Base-by-base conservation (phyloP, 2,797 vertebrate genomes). In the Oryzias sinensis region DNA sequence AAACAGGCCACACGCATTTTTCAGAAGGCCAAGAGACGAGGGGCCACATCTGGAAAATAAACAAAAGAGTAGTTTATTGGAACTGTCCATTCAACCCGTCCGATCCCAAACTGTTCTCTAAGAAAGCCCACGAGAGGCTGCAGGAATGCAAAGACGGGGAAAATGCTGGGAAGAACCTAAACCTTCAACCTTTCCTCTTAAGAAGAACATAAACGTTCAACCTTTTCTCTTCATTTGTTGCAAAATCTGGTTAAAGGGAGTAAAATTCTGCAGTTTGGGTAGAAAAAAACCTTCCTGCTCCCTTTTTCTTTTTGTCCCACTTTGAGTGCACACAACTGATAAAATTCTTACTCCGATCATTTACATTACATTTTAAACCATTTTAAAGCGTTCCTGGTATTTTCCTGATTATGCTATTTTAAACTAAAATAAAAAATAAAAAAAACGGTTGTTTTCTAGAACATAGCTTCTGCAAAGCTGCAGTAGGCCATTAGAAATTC, bases 1-100 rank as follows among this genome's bases (percentile, higher is more conserved):
- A 85, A 81, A 87, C 83, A 84, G 61, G 66, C 77, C 69, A 56
- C 65, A n/a, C 68, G 67, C 55, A n/a, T 3, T 37, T 37, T 37
- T 37, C 33, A 53, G 48, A 52, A 66, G 80, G 62, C 53, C 65
- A 40, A 77, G 81, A 76, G 79, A 88, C 29, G 4, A 37, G 54
- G 7, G 56, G 55, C 71, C 62, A 74, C 76, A 79, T 72, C 61
- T 75, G 76, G 76, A 80, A 75, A 74, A 82, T 72, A 60, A 72
- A 15, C 63, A 46, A 45, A 65, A 70, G 84, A 75, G 45, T 16
- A 56, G 62, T 76, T 82, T 70, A 48, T 24, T 56, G 59, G 59
- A 59, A 76, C 15, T 50, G 74, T 82, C 67, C 55, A 41, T 75
- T 77, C 59, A 69, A n/a, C 53, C 47, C 50, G 17, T 53, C 46